These are phyloP conservation scores for Ptyas mucosa DNA, from an alignment of 2,113 vertebrate species.

Conservation along the genomic window DNA sequence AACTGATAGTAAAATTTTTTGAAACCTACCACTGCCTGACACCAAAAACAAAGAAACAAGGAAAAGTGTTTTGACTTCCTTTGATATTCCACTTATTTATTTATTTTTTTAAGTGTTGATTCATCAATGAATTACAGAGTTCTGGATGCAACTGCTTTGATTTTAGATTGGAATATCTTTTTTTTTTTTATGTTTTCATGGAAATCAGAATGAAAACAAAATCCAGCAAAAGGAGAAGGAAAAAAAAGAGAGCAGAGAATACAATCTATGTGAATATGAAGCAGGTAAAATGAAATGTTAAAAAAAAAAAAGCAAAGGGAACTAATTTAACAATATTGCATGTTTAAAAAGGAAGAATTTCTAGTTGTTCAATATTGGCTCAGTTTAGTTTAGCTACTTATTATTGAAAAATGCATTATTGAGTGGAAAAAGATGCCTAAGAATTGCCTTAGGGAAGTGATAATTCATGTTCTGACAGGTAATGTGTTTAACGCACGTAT, in stretches of 20 bases:
- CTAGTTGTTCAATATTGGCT: constrained; percentile 54
- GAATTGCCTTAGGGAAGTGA: constrained; percentile 44
- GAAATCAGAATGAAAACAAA: neutral
- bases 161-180: neutral
- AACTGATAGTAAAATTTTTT: no score
- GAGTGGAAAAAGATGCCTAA: constrained; percentile 50
- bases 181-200: no score
- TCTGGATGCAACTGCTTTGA: neutral
- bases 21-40: no score
- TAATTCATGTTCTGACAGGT: constrained; percentile 60
- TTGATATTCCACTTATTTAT: neutral
- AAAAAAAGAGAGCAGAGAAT: neutral
- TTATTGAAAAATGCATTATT: constrained; percentile 65
- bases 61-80: neutral
- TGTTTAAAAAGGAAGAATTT: constrained; percentile 28
- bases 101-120: neutral
- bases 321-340: neutral
- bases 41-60: neutral
- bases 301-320: neutral
- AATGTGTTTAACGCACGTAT: constrained; percentile 59
- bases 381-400: constrained; percentile 60
- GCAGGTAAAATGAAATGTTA: neutral
- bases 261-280: neutral
- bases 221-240: neutral
- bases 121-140: neutral